Evolutionary conservation across 2,888 invertebrate species (phyloP).

Genomic region (Coleophora deauratella): DNA sequence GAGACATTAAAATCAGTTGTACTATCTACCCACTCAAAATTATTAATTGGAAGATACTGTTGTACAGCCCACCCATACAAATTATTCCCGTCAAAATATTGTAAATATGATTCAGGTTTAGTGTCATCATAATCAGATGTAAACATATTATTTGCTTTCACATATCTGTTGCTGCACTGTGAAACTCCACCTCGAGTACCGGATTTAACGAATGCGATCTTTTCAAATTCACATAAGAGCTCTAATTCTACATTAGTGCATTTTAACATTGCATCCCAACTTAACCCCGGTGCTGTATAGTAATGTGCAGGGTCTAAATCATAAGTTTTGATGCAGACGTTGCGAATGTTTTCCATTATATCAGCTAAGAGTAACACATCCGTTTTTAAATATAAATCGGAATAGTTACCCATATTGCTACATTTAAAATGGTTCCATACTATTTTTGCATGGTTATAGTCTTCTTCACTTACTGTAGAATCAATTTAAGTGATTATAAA

Average conservation of each 20-base stretch:
- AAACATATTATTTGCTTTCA: conserved; percentile 29
- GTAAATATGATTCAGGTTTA: conserved; percentile 19
- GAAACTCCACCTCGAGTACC: conserved; percentile 19
- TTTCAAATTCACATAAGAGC: conserved; percentile 15
- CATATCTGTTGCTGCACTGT: conserved; percentile 21
- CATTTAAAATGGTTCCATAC: conserved; percentile 24
- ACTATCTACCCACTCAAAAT: conserved; percentile 26
- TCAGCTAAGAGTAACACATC: conserved; percentile 29
- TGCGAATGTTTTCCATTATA: conserved; percentile 34
- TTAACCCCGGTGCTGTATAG: conserved; percentile 20
- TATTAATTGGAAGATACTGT: conserved; percentile 22
- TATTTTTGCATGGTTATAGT: conserved; percentile 20
- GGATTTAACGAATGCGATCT: conserved; percentile 13
- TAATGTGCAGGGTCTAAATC: conserved; percentile 19
- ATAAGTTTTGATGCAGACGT: conserved; percentile 22
- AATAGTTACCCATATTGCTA: conserved; percentile 24
- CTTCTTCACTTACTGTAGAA: conserved; percentile 10
- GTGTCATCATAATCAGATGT: conserved; percentile 18
- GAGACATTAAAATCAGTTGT: conserved; percentile 11
- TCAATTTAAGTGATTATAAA: conserved; percentile 14
- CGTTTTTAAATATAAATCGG: conserved; percentile 27
- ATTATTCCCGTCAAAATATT: conserved; percentile 34
- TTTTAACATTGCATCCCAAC: conserved; percentile 23
- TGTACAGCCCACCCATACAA: conserved; percentile 34
- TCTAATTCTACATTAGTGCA: conserved; percentile 15